Evolutionary conservation across 1,140 invertebrate genomes (phyloP), one percentile per base, ranked within the genome.

Genomic region (Drosophila hydei): DNA sequence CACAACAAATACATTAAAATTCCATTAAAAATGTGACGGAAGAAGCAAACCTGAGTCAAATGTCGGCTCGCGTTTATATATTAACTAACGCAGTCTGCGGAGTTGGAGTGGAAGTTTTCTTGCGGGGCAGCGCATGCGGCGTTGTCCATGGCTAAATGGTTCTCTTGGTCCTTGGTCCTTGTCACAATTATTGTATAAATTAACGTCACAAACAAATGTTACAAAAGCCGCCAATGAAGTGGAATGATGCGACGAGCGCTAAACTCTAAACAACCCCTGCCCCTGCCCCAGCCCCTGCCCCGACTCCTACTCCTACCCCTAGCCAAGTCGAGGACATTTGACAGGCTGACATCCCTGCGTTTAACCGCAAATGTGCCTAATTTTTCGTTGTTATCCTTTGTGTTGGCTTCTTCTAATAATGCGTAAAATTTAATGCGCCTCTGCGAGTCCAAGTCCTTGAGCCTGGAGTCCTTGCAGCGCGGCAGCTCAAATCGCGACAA

Each of bases 191-290:
- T 91, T 91, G 89, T 91, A 91, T 91, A 91, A 91, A 91, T 91
- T 91, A 91, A 91, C 73, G 89, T 91, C 89, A 91, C 76, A 91
- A 91, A 91, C 89, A 91, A 91, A 91, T 91, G 89, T 91, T 91
- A 78, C 89, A 81, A 91, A 91, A 88, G 89, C 79, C 79, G 79
- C 83, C 89, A 91, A 91, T 91, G 89, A 91, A 91, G 89, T 89
- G 89, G 89, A 91, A 91, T 87, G 76, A 88, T 84, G 83, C 76
- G 72, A 56, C 30, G 54, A 73, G 47, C 61, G 55, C 47, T 62
- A 68, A 79, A 73, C 70, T 72, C 43, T 56, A 11, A 27, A 27
- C 62, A 40, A 7, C 38, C 38, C n/a, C 38, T 1, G 38, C 38
- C 38, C 4, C 38, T n/a, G 36, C 12, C 36, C 1, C 38, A 11